Evolutionary conservation across 2,888 invertebrate genomes (phyloP), one percentile per base, ranked within the genome.

Genomic region (Beris chalybata): DNA sequence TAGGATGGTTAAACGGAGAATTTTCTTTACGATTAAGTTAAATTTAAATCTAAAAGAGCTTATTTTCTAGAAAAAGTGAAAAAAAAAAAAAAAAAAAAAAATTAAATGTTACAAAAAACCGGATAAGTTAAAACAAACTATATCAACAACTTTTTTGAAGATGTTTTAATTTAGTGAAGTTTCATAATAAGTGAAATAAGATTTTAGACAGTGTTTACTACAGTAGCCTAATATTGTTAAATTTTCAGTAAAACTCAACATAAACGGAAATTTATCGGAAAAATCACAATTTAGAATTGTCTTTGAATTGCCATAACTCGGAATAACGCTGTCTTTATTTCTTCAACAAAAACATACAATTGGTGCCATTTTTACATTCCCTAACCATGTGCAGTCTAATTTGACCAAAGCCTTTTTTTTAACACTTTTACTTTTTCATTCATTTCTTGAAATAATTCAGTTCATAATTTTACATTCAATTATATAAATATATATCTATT

Each of bases 1-100:
- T 57, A 31, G n/a, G 1, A 38, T 9, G 38, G 38, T 38, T 38
- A 38, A 38, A 38, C 9, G 38, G 38, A 38, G 38, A 38, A 48
- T 15, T 48, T 58, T 30, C 15, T 63, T 52, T 29, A 32, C 31
- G 47, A 57, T 56, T 66, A 69, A 66, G 54, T 64, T 69, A 57
- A 66, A 52, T 54, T 59, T 59, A n/a, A 52, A 54, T 50, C 63
- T 64, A 63, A 31, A 69, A 69, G 68, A 69, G 68, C 68, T 69
- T 69, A 69, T 69, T 69, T 69, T 69, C 53, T 69, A 69, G 68
- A 66, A 69, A 66, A 66, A 64, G 45, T 64, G 58, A 44, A 38
- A 58, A 63, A 13, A 9, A 59, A 56, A 54, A 63, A 47, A 54
- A 52, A 56, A 15, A 38, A 38, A 38, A 38, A 38, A 38, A 38